These are phyloP conservation scores for Hipparchia sbordonii DNA, from an alignment of 2,888 invertebrate species.

Conservation along the genomic window DNA sequence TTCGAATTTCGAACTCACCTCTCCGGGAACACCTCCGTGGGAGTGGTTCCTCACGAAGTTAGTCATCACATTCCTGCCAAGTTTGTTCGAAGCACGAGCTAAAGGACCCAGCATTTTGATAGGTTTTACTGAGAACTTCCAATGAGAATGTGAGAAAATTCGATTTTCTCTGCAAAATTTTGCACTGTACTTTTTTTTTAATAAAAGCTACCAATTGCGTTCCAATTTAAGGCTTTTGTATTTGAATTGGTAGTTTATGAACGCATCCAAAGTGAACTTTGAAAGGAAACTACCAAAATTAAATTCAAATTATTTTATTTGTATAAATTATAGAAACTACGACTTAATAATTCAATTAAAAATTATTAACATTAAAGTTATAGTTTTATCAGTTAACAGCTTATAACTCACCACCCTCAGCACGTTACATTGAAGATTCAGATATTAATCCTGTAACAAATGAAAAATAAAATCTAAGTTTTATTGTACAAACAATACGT, in stretches of 20 bases:
- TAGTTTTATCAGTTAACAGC: background rate
- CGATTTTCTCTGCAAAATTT: constrained; percentile 40
- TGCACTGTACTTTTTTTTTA: constrained; percentile 39
- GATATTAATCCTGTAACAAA: constrained; percentile 1
- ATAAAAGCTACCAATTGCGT: constrained; percentile 58
- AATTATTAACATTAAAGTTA: background rate
- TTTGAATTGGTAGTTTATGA: constrained; percentile 44
- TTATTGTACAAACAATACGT: too few species aligned
- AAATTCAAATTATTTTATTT: constrained; percentile 23
- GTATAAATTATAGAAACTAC: constrained; percentile 20
- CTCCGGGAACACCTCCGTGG: constrained; percentile 74
- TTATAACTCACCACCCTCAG: background rate
- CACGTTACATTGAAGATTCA: background rate
- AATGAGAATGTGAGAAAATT: constrained; percentile 44
- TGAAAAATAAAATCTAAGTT: background rate
- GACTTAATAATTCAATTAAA: background rate
- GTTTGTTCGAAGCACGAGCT: constrained; percentile 66
- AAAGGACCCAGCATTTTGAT: constrained; percentile 69
- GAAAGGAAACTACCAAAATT: constrained; percentile 22
- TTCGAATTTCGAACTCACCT: constrained; percentile 66
- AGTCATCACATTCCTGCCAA: constrained; percentile 73
- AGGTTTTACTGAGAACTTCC: constrained; percentile 30
- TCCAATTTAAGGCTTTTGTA: constrained; percentile 39
- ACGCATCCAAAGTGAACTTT: constrained; percentile 47
- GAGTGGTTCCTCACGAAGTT: constrained; percentile 71